Percentiles rank a stretch among this genome's conserved stretches.
Evolutionary conservation across 1,140 invertebrate genomes (phyloP).

Genomic region (Nasonia longicornis): DNA sequence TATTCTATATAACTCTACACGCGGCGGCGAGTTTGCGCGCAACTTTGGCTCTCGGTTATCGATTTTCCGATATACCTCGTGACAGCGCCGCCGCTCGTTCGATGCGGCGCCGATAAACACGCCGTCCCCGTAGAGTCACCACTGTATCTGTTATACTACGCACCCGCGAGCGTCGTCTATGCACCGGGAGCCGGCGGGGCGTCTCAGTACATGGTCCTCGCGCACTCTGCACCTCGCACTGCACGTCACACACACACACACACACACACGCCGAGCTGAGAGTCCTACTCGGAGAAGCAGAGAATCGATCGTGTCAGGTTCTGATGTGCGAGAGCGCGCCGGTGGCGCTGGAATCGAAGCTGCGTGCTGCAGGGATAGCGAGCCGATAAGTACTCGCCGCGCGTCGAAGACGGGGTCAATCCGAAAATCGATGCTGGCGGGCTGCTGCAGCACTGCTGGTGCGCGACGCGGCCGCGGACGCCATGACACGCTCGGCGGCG

Average conservation of each 20-base stretch:
- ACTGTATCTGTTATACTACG: too few species aligned
- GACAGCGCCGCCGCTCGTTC: slow-evolving; percentile 1
- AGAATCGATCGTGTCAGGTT: neutral
- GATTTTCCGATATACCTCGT: slow-evolving; percentile 3
- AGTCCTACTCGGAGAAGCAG: neutral
- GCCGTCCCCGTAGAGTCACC: neutral
- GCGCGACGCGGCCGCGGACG: slow-evolving; percentile 6
- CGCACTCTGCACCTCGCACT: neutral
- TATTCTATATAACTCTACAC: neutral
- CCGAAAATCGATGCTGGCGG: slow-evolving; percentile 16
- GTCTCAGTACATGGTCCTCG: too few species aligned
- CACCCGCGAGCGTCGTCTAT: too few species aligned
- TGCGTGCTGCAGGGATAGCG: neutral
- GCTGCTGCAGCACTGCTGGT: neutral
- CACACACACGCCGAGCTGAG: slow-evolving; percentile 25
- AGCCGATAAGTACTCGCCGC: neutral
- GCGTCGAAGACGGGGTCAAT: slow-evolving; percentile 14
- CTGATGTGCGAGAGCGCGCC: neutral
- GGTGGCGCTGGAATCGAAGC: neutral
- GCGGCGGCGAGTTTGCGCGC: slow-evolving; percentile 15
- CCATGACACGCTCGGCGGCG: neutral
- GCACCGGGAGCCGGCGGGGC: too few species aligned
- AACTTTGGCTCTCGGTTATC: neutral
- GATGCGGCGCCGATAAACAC: slow-evolving; percentile 2
- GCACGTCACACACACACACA: neutral